Percentiles rank a stretch among this genome's conserved stretches.
These are phyloP conservation scores for Sebastes trivittatus DNA, from an alignment of 2,797 vertebrate species.

Conservation along the genomic window DNA sequence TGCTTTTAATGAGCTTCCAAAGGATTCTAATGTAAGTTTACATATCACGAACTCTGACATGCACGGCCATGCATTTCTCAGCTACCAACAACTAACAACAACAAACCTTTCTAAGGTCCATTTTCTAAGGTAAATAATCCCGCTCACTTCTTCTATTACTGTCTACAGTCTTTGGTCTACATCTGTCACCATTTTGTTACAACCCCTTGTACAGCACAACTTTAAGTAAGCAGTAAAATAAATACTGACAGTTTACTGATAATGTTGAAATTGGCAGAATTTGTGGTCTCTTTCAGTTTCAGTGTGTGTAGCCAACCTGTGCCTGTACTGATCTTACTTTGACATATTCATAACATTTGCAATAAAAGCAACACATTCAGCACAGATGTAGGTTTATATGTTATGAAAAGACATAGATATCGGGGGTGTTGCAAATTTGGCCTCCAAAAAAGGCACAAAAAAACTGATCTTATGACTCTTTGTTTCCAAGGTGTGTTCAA, in stretches of 20 bases:
- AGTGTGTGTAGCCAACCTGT: not conserved
- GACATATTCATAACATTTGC: too few relatives aligned
- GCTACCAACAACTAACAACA: slow-evolving; percentile 9
- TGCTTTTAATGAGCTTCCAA: slow-evolving; percentile 52
- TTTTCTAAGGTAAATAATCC: slow-evolving; percentile 40
- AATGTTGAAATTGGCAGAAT: slow-evolving; percentile 21
- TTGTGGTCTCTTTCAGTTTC: slow-evolving; percentile 30
- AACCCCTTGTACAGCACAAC: slow-evolving; percentile 73
- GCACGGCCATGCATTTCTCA: slow-evolving; percentile 22
- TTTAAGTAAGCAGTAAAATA: slow-evolving; percentile 68
- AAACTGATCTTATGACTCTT: too few relatives aligned
- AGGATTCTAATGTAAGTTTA: slow-evolving; percentile 49
- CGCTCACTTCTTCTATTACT: slow-evolving; percentile 36
- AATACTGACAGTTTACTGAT: slow-evolving; percentile 67
- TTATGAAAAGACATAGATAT: too few relatives aligned
- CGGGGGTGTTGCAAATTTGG: too few relatives aligned
- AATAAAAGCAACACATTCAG: too few relatives aligned
- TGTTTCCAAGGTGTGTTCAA: too few relatives aligned
- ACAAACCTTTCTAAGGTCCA: slow-evolving; percentile 9
- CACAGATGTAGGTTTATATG: too few relatives aligned
- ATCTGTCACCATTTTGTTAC: slow-evolving; percentile 67
- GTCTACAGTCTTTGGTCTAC: slow-evolving; percentile 46
- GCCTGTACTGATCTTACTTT: not conserved
- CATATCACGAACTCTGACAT: slow-evolving; percentile 48
- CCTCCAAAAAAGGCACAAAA: too few relatives aligned